These are phyloP conservation scores for Dynastes tityus DNA, from an alignment of 2,888 invertebrate genomes.

Conservation along the genomic window DNA sequence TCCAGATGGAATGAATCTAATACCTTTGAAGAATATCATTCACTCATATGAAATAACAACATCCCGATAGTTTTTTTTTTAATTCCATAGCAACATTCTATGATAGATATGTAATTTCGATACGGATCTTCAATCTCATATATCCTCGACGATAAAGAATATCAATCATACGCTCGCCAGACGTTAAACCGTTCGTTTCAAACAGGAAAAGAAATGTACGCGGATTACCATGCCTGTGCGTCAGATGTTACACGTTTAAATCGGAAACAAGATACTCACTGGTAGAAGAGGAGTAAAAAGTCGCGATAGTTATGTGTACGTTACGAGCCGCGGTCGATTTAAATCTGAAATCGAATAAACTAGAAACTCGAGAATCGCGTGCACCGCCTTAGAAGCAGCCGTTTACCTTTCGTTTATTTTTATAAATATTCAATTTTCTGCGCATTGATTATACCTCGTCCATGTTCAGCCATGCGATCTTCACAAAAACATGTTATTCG, in stretches of 20 bases:
- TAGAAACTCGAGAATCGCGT: slow-evolving; percentile 46
- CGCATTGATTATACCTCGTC: slow-evolving; percentile 45
- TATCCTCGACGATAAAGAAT: background rate
- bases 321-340: slow-evolving; percentile 42
- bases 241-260: slow-evolving; percentile 26
- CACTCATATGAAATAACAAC: no score
- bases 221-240: background rate
- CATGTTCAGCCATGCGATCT: slow-evolving; percentile 24
- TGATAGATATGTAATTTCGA: no score
- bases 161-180: background rate
- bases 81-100: no score
- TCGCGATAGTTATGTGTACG: slow-evolving; percentile 10
- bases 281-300: slow-evolving; percentile 29
- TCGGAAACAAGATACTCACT: slow-evolving; percentile 22
- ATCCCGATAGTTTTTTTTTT: no score
- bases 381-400: slow-evolving; percentile 31
- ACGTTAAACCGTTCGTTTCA: background rate
- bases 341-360: slow-evolving; percentile 47
- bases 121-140: no score
- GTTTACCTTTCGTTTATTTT: slow-evolving; percentile 52
- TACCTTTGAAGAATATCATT: no score
- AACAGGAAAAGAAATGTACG: slow-evolving; percentile 16
- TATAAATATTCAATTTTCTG: slow-evolving; percentile 56
- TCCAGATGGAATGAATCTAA: no score
- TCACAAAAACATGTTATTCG: background rate